Evolutionary conservation across 2,888 invertebrate species (phyloP).

Genomic region (Junonia oenone): DNA sequence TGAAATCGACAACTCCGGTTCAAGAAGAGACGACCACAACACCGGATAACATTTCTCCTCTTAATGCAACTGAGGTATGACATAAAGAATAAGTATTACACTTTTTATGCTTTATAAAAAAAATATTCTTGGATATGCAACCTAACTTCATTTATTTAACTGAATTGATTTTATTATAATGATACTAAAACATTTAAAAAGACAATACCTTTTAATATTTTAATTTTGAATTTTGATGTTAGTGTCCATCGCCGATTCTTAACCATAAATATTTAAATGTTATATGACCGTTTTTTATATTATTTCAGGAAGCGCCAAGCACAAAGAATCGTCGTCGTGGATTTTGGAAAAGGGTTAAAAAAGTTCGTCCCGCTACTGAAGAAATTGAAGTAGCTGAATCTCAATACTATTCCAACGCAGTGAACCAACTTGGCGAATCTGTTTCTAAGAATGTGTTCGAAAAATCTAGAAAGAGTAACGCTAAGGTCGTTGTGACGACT

Average conservation of each 20-base stretch:
- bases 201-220: too few relatives aligned
- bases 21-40: slow-evolving; percentile 47
- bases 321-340: slow-evolving; percentile 79
- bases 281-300: not conserved
- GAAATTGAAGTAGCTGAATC: slow-evolving; percentile 89
- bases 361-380: slow-evolving; percentile 81
- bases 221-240: too few relatives aligned
- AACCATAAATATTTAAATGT: not conserved
- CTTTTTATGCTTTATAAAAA: not conserved
- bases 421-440: slow-evolving; percentile 62
- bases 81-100: slow-evolving; percentile 27
- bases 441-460: slow-evolving; percentile 45
- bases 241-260: not conserved
- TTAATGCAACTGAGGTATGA: slow-evolving; percentile 45
- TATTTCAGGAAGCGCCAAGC: slow-evolving; percentile 46
- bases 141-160: too few relatives aligned
- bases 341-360: slow-evolving; percentile 84
- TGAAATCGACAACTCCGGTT: slow-evolving; percentile 42
- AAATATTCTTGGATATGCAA: not conserved
- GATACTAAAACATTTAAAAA: too few relatives aligned
- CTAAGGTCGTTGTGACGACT: slow-evolving; percentile 55
- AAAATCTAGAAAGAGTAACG: slow-evolving; percentile 41
- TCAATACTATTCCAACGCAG: slow-evolving; percentile 82
- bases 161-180: too few relatives aligned
- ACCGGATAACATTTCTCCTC: slow-evolving; percentile 39